Conservation (phyloP, 2,113 vertebrate genomes). For the Raja brachyura region DNA sequence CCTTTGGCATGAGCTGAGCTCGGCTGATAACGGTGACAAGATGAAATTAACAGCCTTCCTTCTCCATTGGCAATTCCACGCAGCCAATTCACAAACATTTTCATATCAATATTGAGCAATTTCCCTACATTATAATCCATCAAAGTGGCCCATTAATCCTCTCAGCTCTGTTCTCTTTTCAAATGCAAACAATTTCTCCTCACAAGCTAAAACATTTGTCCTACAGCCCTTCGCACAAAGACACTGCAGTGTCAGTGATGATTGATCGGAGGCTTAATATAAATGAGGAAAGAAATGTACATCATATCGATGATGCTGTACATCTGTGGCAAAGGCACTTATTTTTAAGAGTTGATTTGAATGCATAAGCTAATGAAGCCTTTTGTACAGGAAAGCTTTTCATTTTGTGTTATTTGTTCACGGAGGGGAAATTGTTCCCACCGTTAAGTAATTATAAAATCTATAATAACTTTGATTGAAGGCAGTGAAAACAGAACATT, state of each 20-base stretch:
- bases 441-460: constrained; percentile 32
- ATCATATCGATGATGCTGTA: constrained; percentile 73
- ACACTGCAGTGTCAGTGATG: constrained; percentile 77
- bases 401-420: constrained; percentile 54
- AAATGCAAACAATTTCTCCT: constrained; percentile 85
- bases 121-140: constrained; percentile 98
- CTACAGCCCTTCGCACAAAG: constrained; percentile 79
- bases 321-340: constrained; percentile 59
- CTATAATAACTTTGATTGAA: constrained; percentile 43
- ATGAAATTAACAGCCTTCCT: constrained; percentile 65
- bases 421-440: constrained; percentile 46
- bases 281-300: constrained; percentile 66
- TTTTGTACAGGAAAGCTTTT: constrained; percentile 55
- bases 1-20: constrained; percentile 64
- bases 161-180: constrained; percentile 72
- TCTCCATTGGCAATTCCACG: constrained; percentile 61
- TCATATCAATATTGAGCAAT: constrained; percentile 99
- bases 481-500: constrained; percentile 48
- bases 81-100: constrained; percentile 85
- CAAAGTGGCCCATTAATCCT: constrained; percentile 96
- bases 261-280: constrained; percentile 88
- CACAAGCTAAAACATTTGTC: constrained; percentile 86
- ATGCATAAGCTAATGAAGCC: constrained; percentile 66
- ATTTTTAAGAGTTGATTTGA: constrained; percentile 66
- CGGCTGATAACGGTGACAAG: constrained; percentile 69